These are phyloP conservation scores for Oligia latruncula DNA, from an alignment of 2,888 invertebrate species.

Conservation along the genomic window DNA sequence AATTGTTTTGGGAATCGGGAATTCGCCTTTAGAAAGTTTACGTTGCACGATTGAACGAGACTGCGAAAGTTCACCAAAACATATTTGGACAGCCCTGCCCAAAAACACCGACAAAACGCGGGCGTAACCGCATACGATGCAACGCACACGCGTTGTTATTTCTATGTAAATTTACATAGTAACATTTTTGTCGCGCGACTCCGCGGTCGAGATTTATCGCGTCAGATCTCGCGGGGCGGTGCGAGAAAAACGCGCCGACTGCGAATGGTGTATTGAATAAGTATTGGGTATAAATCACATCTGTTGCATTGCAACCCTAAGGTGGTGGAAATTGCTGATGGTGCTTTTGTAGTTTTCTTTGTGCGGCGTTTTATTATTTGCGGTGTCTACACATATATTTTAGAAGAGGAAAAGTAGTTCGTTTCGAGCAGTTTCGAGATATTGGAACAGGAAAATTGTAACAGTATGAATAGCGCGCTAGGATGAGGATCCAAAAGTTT, in stretches of 20 bases:
- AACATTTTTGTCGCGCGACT: constrained; percentile 88
- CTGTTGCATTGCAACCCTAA: constrained; percentile 70
- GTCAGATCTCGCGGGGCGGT: constrained; percentile 69
- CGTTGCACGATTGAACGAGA: background rate
- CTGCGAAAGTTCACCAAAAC: background rate
- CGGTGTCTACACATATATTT: constrained; percentile 41
- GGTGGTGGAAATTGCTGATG: constrained; percentile 72
- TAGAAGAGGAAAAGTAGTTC: background rate
- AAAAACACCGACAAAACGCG: constrained; percentile 45
- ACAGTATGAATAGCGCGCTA: background rate
- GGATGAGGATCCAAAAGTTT: background rate
- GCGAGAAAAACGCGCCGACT: constrained; percentile 57
- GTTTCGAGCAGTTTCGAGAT: background rate
- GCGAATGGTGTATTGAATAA: constrained; percentile 68
- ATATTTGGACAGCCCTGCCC: constrained; percentile 44
- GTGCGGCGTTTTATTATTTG: constrained; percentile 54
- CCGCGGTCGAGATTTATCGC: constrained; percentile 83
- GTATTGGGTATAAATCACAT: constrained; percentile 75
- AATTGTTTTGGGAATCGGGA: too few species aligned
- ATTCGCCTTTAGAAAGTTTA: background rate
- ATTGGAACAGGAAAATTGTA: background rate
- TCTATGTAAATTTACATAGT: constrained; percentile 88
- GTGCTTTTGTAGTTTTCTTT: constrained; percentile 65
- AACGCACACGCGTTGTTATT: constrained; percentile 80
- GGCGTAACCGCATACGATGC: constrained; percentile 55